Conservation (phyloP, 2,113 vertebrate genomes). For the Sander lucioperca region DNA sequence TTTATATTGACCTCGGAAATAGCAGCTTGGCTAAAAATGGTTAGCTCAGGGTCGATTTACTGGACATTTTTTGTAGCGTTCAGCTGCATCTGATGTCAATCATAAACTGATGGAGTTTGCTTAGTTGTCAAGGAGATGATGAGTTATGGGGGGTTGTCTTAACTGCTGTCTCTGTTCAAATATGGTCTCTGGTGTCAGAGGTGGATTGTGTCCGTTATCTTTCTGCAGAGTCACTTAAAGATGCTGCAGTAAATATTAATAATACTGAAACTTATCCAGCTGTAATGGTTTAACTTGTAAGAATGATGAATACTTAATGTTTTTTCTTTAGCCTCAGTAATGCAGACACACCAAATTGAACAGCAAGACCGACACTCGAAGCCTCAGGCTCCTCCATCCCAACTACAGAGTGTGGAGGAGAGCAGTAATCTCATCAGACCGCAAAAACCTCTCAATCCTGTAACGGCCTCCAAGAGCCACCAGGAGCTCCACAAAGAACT, state of each 20-base stretch:
- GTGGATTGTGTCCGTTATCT: background rate
- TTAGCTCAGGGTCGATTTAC: background rate
- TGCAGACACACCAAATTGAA: slow-evolving; percentile 81
- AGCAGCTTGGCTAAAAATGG: background rate
- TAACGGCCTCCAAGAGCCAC: slow-evolving; percentile 90
- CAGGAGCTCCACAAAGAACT: slow-evolving; percentile 91
- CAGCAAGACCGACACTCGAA: slow-evolving; percentile 65
- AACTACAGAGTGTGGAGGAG: slow-evolving; percentile 84
- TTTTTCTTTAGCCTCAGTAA: slow-evolving; percentile 79
- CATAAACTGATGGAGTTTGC: background rate
- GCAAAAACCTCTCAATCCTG: slow-evolving; percentile 89
- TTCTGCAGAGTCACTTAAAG: background rate
- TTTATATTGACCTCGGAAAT: background rate
- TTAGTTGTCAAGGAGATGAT: background rate
- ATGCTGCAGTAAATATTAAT: background rate
- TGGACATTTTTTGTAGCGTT: background rate
- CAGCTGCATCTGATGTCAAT: background rate
- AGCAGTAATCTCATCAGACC: slow-evolving; percentile 88
- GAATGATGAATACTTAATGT: background rate
- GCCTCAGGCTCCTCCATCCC: slow-evolving; percentile 9
- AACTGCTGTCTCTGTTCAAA: background rate
- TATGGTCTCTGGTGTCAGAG: background rate
- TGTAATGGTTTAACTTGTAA: background rate
- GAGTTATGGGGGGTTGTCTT: background rate
- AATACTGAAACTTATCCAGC: background rate